phyloP scores from a whole-genome alignment of 1,140 invertebrate species.

The Stegodyphus mimosarum region DNA sequence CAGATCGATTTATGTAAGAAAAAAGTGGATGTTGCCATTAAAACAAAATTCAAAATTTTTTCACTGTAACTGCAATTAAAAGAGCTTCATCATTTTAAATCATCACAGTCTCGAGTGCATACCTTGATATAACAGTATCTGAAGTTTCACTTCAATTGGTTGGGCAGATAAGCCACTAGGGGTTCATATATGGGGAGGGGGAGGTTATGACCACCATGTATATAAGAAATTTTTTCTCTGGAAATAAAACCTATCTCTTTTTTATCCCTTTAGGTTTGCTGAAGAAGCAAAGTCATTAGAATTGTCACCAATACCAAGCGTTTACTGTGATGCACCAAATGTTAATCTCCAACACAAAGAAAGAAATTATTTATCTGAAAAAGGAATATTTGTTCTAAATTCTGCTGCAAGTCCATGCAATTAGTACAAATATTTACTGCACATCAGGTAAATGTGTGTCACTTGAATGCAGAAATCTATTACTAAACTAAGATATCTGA shows the following conservation, averaged over 20 bases:
- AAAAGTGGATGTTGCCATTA: too few species aligned
- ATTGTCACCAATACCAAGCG: constrained; percentile 53
- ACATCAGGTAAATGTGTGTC: too few species aligned
- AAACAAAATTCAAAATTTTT: too few species aligned
- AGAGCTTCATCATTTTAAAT: too few species aligned
- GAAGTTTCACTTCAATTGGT: too few species aligned
- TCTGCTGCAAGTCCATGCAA: constrained; percentile 6
- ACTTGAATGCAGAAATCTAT: too few species aligned
- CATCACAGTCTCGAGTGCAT: too few species aligned
- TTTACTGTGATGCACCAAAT: constrained; percentile 53
- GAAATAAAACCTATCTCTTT: neutral
- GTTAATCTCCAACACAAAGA: constrained; percentile 23
- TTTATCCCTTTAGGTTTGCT: constrained; percentile 13
- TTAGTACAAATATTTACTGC: constrained; percentile 29
- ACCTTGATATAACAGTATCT: too few species aligned
- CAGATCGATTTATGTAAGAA: too few species aligned
- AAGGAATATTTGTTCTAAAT: constrained; percentile 8
- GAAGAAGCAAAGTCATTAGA: constrained; percentile 46
- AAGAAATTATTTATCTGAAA: constrained; percentile 39
- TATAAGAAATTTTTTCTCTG: neutral
- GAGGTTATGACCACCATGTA: neutral
- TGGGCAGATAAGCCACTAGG: too few species aligned
- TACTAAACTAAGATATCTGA: too few species aligned
- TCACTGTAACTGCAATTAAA: too few species aligned
- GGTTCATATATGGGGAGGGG: neutral